Percentiles rank a stretch among this genome's conserved stretches.
These are phyloP conservation scores for Chroicocephalus ridibundus DNA, from an alignment of 2,113 vertebrate species.

Conservation along the genomic window DNA sequence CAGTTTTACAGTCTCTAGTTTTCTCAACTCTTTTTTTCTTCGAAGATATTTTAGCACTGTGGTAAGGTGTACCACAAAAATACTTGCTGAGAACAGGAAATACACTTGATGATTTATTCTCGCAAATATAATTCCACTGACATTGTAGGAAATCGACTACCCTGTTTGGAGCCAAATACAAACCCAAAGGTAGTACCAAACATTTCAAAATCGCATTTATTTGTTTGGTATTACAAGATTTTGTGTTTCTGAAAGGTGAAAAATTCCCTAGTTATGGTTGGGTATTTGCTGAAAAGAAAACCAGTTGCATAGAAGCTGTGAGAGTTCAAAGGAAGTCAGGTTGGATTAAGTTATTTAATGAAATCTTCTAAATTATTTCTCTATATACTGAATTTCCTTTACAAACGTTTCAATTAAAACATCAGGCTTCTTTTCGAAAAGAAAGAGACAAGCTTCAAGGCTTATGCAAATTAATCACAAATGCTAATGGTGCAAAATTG, in stretches of 20 bases:
- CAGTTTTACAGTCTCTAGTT: background rate
- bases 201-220: background rate
- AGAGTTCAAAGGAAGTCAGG: background rate
- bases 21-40: background rate
- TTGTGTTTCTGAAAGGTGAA: background rate
- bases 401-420: background rate
- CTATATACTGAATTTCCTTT: background rate
- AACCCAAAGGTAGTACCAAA: background rate
- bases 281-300: background rate
- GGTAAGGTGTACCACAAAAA: background rate
- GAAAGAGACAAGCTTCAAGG: background rate
- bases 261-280: background rate
- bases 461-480: background rate
- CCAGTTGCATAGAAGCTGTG: background rate
- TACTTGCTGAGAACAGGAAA: background rate
- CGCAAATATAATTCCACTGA: background rate
- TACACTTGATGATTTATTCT: background rate
- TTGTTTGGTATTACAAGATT: background rate
- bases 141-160: background rate
- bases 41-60: background rate
- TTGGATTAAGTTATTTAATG: background rate
- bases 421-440: background rate
- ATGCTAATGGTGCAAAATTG: background rate
- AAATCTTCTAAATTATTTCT: background rate
- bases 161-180: background rate